Percentiles rank a stretch among this genome's conserved stretches.
Evolutionary conservation across 1,140 invertebrate species (phyloP).

Genomic region (Drosophila teissieri): DNA sequence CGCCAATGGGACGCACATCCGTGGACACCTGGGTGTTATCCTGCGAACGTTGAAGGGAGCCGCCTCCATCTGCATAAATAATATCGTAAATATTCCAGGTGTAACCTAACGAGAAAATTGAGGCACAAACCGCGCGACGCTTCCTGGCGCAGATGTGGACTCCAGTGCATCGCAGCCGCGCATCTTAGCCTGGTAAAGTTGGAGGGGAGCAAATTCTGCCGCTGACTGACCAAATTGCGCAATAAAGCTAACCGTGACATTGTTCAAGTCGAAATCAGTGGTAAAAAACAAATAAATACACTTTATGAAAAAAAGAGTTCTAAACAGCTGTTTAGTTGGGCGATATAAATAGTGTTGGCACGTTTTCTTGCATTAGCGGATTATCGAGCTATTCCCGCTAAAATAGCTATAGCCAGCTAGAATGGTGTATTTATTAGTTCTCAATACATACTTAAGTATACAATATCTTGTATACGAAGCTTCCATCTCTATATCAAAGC

Average conservation of each 20-base stretch:
- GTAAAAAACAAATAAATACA: slow-evolving; percentile 37
- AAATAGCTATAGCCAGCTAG: neutral
- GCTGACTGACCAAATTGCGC: slow-evolving; percentile 56
- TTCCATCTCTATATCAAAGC: too few species aligned
- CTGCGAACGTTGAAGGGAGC: slow-evolving; percentile 55
- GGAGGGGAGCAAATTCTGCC: slow-evolving; percentile 34
- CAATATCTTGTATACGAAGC: too few species aligned
- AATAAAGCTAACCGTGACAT: slow-evolving; percentile 64
- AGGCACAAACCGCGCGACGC: slow-evolving; percentile 41
- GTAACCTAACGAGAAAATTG: neutral
- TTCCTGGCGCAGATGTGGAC: slow-evolving; percentile 25
- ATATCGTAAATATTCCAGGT: neutral
- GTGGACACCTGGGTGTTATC: slow-evolving; percentile 84
- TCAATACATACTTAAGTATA: too few species aligned
- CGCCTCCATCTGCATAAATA: slow-evolving; percentile 8
- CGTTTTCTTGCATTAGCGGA: neutral
- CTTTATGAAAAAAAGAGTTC: slow-evolving; percentile 19
- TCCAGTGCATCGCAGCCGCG: slow-evolving; percentile 50
- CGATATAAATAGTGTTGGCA: slow-evolving; percentile 1
- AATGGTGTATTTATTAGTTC: too few species aligned
- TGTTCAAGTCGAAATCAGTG: slow-evolving; percentile 8
- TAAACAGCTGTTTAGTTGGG: slow-evolving; percentile 48
- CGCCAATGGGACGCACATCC: slow-evolving; percentile 88
- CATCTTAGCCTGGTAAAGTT: slow-evolving; percentile 33
- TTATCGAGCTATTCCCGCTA: neutral